A percentile compares a stretch with the other conserved stretches of the same genome.
These are phyloP conservation scores for Drosophila fungiperda DNA, from an alignment of 2,888 invertebrate species.

Conservation along the genomic window DNA sequence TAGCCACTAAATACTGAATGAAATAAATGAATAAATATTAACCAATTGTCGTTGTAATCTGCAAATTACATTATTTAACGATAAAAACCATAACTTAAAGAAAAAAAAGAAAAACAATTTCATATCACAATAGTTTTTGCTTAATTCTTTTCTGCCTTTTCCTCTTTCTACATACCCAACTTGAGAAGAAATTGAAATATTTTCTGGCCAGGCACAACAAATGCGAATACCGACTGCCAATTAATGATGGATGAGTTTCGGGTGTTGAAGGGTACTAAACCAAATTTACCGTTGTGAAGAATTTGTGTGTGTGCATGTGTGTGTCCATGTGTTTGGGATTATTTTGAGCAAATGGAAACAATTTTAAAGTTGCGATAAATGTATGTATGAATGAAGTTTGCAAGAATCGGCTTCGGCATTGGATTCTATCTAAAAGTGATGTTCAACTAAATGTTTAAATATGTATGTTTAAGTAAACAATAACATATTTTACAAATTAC, in stretches of 20 bases:
- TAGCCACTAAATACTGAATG: constrained; percentile 53
- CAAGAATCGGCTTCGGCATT: neutral
- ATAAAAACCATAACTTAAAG: constrained; percentile 19
- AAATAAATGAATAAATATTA: constrained; percentile 67
- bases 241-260: constrained; percentile 75
- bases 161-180: constrained; percentile 2
- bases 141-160: neutral
- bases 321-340: constrained; percentile 13
- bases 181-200: neutral
- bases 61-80: constrained; percentile 48
- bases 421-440: neutral
- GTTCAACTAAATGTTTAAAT: neutral
- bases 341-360: constrained; percentile 16
- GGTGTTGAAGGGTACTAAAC: constrained; percentile 55
- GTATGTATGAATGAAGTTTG: neutral
- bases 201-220: constrained; percentile 2
- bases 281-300: constrained; percentile 40
- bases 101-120: neutral
- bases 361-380: constrained; percentile 9
- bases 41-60: constrained; percentile 43
- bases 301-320: neutral
- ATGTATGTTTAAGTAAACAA: neutral
- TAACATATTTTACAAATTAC: neutral
- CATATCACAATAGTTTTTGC: constrained; percentile 23
- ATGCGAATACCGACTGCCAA: constrained; percentile 66